Percentiles rank a stretch among this genome's conserved stretches.
phyloP scores from a whole-genome alignment of 2,113 vertebrate species.

The Hystrix brachyura region DNA sequence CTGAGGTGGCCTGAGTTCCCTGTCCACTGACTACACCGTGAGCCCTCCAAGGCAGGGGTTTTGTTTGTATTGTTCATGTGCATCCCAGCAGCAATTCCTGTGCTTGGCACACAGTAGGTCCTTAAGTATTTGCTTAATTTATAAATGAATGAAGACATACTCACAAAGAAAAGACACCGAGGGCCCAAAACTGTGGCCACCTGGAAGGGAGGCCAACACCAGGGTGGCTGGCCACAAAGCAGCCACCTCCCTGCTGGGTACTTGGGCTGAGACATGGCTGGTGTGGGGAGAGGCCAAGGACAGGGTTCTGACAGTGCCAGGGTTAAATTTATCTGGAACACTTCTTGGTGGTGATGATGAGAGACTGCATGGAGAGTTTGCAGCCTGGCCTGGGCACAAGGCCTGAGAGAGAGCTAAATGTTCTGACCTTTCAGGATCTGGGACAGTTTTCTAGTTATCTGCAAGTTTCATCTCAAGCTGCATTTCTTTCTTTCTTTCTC shows the following conservation, averaged over 20 bases:
- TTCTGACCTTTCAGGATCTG: background rate
- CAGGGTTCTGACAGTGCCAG: background rate
- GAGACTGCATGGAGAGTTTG: background rate
- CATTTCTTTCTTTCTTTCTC: background rate
- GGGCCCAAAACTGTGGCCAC: background rate
- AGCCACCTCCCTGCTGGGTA: background rate
- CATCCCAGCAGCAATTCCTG: background rate
- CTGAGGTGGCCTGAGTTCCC: rapidly evolving
- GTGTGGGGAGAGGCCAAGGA: background rate
- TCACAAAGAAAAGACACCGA: background rate
- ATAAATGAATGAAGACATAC: background rate
- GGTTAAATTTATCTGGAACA: background rate
- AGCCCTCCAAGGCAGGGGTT: rapidly evolving
- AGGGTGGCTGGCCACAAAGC: background rate
- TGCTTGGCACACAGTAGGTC: background rate
- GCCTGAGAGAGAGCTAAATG: background rate
- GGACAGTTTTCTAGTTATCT: background rate
- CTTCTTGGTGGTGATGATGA: background rate
- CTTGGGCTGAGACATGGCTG: background rate
- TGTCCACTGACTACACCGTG: rapidly evolving
- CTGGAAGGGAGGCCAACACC: background rate
- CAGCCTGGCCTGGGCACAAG: background rate
- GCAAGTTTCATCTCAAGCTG: background rate
- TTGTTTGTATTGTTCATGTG: background rate
- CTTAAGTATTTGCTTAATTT: background rate